Percentiles rank a stretch among this genome's conserved stretches.
These are phyloP conservation scores for Bubo bubo DNA, from an alignment of 2,113 vertebrate species.

Conservation along the genomic window DNA sequence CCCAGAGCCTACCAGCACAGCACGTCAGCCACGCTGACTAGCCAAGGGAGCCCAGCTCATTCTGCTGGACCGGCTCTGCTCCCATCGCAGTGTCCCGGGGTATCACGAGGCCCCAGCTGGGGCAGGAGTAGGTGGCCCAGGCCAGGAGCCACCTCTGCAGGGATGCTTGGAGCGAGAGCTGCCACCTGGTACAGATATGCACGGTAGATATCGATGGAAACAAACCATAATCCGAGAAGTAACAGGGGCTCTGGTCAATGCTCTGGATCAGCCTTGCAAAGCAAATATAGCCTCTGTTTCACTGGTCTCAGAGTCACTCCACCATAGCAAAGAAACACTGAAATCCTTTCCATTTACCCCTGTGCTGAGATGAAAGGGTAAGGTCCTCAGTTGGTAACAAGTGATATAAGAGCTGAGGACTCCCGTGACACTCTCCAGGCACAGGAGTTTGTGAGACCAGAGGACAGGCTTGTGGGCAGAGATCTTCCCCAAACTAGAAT, in stretches of 20 bases:
- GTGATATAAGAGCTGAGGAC: not conserved
- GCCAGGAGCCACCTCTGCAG: not conserved
- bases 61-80: not conserved
- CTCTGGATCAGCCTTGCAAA: not conserved
- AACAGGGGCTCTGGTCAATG: not conserved
- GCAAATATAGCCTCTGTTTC: not conserved
- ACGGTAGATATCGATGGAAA: not conserved
- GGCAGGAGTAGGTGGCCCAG: not conserved
- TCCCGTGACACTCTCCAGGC: accelerated
- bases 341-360: not conserved
- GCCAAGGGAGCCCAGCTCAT: not conserved
- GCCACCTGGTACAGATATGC: accelerated
- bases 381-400: not conserved
- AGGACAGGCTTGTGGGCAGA: not conserved
- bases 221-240: not conserved
- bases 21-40: accelerated
- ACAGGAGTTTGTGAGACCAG: accelerated
- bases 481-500: not conserved
- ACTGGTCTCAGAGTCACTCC: not conserved
- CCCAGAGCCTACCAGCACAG: not conserved
- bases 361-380: not conserved
- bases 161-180: not conserved
- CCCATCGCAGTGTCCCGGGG: accelerated
- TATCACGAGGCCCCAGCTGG: not conserved
- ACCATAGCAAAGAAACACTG: not conserved